Base-by-base conservation (phyloP, 1,140 invertebrate genomes). In the Drosophila lacertosa region DNA sequence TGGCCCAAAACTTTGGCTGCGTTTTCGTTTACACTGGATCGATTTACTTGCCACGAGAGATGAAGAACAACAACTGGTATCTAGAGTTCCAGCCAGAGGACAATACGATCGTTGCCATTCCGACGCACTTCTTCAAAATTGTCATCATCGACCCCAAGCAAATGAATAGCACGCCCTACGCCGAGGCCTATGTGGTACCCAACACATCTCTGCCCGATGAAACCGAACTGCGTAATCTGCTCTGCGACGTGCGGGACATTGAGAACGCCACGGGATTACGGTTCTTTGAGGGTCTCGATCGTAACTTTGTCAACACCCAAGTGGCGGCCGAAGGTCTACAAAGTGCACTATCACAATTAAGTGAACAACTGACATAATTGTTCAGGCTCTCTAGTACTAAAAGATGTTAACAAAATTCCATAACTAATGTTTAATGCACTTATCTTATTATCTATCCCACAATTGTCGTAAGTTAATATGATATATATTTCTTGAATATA, bases 41-140 rank as follows among this genome's bases (percentile, higher is more conserved):
- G 9, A 92, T 99, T 3, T 99, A 98, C 92, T 92, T 99, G 77
- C 98, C 98, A 11, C 95, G 96, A 84, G 92, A 93, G 78, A 3
- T 84, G n/a, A 96, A 96, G 90, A 60, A 91, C 11, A 95, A 97
- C 7, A 98, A 97, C 91, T 94, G 94, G 40, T 99, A 98, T 91
- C 94, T 99, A 0, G 95, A 95, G 80, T 99, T 99, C 92, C 95
- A 99, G 94, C 98, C 99, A 0, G 96, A 99, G 74, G 98, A 98
- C 1, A 91, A 93, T 0, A 98, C 97, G 91, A 94, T 97, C 77
- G 98, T 99, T 6, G 97, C 98, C 2, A 98, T 99, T 9, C 99
- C 99, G 0, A 99, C 99, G 0, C 99, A 99, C 92, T 99, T 99
- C 93, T 99, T 98, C 92, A 99, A 99, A 93, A 93, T 98, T 4